Evolutionary conservation across 2,888 invertebrate species (phyloP).

Genomic region (Hyles lineata): DNA sequence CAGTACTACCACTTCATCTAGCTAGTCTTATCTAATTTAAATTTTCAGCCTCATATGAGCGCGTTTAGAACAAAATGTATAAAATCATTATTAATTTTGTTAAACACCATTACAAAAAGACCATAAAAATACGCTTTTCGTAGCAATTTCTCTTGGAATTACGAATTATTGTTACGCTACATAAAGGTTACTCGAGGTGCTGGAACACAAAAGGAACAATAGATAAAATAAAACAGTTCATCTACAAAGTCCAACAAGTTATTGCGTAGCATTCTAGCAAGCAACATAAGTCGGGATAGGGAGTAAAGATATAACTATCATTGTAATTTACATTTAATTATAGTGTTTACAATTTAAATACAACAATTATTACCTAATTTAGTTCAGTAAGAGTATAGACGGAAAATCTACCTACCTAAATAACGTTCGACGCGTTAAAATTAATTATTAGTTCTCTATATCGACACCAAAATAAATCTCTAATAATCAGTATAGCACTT

Average conservation of each 20-base stretch:
- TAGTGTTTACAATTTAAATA: no score
- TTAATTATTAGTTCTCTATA: no score
- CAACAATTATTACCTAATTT: no score
- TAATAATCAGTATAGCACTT: no score
- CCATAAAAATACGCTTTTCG: no score
- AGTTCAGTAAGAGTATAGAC: no score
- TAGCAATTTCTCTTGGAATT: neutral
- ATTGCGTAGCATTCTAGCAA: neutral
- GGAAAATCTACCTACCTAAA: no score
- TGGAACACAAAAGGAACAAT: slow-evolving; percentile 16
- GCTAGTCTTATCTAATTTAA: slow-evolving; percentile 7
- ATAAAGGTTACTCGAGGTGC: neutral
- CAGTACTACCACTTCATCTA: slow-evolving; percentile 43
- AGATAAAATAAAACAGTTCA: neutral
- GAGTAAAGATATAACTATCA: no score
- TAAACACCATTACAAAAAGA: neutral
- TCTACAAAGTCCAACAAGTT: neutral
- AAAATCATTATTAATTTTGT: neutral
- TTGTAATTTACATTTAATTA: no score
- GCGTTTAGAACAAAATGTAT: neutral
- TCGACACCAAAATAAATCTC: no score
- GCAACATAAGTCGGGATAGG: neutral
- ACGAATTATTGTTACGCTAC: neutral
- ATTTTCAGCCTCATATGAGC: neutral
- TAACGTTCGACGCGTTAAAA: no score